phyloP scores from a whole-genome alignment of 2,888 invertebrate species.

The Caenorhabditis panamensis region DNA sequence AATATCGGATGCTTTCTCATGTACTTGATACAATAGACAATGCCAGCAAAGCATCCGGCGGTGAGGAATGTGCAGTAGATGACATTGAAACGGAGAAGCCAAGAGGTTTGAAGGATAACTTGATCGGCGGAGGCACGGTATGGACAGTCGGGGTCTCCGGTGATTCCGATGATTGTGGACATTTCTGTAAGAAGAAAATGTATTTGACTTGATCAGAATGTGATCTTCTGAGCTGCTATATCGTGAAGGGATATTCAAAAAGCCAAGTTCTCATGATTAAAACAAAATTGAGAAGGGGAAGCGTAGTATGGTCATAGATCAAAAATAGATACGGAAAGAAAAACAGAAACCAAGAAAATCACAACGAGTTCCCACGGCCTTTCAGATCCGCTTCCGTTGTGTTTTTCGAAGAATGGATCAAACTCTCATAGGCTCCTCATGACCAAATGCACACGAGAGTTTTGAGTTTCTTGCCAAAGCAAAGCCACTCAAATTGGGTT shows the following conservation, averaged over 20 bases:
- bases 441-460: no score
- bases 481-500: not conserved
- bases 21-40: conserved; percentile 20
- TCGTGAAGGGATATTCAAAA: no score
- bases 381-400: no score
- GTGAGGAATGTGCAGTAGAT: conserved; percentile 55
- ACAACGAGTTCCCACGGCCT: no score
- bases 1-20: conserved; percentile 57
- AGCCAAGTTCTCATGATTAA: no score
- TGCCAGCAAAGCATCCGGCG: conserved; percentile 24
- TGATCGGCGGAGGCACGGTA: conserved; percentile 36
- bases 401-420: no score
- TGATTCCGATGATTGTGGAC: conserved; percentile 4
- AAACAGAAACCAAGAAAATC: no score
- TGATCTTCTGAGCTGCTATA: no score
- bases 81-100: conserved; percentile 47
- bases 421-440: not conserved
- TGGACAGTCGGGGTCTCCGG: conserved; percentile 29
- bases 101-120: conserved; percentile 50
- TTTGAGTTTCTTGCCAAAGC: no score
- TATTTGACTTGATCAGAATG: no score
- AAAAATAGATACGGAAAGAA: not conserved
- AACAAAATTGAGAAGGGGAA: no score
- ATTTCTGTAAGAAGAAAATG: not conserved
- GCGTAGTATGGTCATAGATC: no score